A percentile compares a stretch with the other conserved stretches of the same genome.
Conservation (phyloP, 1,140 invertebrate genomes). For the Bradynema listronoti region DNA sequence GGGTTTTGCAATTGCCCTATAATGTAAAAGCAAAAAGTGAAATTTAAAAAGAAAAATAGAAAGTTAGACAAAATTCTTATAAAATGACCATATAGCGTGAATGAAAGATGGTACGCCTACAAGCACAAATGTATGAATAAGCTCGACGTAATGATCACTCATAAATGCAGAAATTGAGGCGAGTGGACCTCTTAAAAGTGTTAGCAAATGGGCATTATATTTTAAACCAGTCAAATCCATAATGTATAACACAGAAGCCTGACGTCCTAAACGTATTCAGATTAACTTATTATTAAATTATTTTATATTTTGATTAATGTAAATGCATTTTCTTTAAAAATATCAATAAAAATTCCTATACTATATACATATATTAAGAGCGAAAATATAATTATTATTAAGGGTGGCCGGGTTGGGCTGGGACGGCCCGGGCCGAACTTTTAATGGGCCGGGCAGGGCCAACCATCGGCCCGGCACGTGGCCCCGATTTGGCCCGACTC, state of each 20-base stretch:
- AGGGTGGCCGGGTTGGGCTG: no score
- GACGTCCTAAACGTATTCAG: constrained; percentile 36
- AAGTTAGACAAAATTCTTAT: neutral
- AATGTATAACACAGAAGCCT: constrained; percentile 52
- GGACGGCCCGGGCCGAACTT: no score
- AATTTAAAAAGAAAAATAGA: neutral
- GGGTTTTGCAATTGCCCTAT: constrained; percentile 51
- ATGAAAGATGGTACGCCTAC: constrained; percentile 54
- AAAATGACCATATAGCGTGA: constrained; percentile 45
- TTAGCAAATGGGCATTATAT: constrained; percentile 41
- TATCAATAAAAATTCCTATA: no score
- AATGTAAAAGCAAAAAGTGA: constrained; percentile 13
- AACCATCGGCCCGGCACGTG: no score
- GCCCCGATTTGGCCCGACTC: no score
- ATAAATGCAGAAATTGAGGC: constrained; percentile 54
- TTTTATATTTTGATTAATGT: no score
- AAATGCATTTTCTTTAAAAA: no score
- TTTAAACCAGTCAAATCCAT: constrained; percentile 54
- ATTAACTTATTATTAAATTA: constrained; percentile 31
- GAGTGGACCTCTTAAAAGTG: constrained; percentile 48
- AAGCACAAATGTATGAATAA: constrained; percentile 52
- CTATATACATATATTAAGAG: no score
- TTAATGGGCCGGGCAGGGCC: no score
- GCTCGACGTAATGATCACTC: constrained; percentile 53
- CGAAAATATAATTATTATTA: no score